phyloP scores from a whole-genome alignment of 2,797 vertebrate species.

The Danio kyathit region DNA sequence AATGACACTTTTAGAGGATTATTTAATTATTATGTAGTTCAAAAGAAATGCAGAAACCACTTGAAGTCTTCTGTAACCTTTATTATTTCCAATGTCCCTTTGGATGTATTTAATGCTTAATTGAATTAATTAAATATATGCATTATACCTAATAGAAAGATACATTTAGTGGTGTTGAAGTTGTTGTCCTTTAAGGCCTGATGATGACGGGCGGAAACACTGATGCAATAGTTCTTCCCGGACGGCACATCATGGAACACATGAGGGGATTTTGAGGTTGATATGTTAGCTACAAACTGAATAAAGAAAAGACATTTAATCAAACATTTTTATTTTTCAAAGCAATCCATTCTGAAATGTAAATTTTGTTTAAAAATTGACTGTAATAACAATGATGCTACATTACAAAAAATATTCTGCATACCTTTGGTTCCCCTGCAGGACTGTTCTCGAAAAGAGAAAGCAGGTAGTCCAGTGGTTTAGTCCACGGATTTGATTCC shows the following conservation, averaged over 20 bases:
- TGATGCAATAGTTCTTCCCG: conserved; percentile 60
- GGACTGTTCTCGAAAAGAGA: conserved; percentile 38
- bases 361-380: neutral
- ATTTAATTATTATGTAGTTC: neutral
- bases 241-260: conserved; percentile 22
- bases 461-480: conserved; percentile 44
- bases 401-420: neutral
- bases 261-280: neutral
- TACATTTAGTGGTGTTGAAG: conserved; percentile 49
- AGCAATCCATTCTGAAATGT: neutral
- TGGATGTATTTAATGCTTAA: too few species aligned
- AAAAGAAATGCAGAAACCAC: neutral
- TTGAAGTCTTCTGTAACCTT: neutral
- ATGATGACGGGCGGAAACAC: conserved; percentile 50
- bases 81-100: too few species aligned
- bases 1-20: neutral
- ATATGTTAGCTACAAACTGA: conserved; percentile 12
- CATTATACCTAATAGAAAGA: conserved; percentile 40
- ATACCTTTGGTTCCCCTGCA: conserved; percentile 25
- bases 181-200: neutral
- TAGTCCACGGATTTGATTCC: neutral
- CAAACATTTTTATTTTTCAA: neutral
- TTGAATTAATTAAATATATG: too few species aligned
- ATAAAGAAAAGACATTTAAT: too few species aligned
- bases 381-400: neutral